phyloP scores from a whole-genome alignment of 1,140 invertebrate species.

The Cydia splendana region DNA sequence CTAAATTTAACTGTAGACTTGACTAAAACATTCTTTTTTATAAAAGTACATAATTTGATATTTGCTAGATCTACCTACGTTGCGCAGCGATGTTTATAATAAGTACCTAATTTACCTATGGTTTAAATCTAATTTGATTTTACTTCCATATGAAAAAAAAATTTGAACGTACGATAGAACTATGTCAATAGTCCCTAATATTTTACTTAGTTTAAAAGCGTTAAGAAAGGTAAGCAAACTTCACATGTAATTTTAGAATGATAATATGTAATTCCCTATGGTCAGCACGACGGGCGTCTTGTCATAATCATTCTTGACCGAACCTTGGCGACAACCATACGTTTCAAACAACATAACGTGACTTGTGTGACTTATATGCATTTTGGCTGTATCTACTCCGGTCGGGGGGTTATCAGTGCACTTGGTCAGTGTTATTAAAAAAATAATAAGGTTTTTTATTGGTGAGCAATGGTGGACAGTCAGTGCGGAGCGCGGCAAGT shows the following conservation, averaged over 20 bases:
- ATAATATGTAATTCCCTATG: conserved; percentile 40
- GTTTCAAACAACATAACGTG: conserved; percentile 43
- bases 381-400: conserved; percentile 43
- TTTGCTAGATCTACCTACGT: no score
- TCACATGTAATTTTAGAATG: conserved; percentile 17
- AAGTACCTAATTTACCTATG: no score
- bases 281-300: conserved; percentile 40
- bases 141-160: no score
- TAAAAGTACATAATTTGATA: no score
- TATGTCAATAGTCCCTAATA: background rate
- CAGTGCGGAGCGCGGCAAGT: conserved; percentile 66
- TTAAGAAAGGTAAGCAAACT: conserved; percentile 1
- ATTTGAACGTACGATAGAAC: background rate
- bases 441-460: conserved; percentile 39
- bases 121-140: no score
- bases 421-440: conserved; percentile 46
- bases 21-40: no score
- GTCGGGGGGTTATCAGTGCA: conserved; percentile 68
- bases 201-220: background rate
- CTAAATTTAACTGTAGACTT: no score
- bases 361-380: conserved; percentile 44
- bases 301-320: conserved; percentile 12
- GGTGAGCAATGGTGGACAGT: conserved; percentile 61
- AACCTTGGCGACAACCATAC: conserved; percentile 6
- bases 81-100: no score